Conservation (phyloP, 2,888 invertebrate genomes). For the Imbricaverruca yamaguchii region DNA sequence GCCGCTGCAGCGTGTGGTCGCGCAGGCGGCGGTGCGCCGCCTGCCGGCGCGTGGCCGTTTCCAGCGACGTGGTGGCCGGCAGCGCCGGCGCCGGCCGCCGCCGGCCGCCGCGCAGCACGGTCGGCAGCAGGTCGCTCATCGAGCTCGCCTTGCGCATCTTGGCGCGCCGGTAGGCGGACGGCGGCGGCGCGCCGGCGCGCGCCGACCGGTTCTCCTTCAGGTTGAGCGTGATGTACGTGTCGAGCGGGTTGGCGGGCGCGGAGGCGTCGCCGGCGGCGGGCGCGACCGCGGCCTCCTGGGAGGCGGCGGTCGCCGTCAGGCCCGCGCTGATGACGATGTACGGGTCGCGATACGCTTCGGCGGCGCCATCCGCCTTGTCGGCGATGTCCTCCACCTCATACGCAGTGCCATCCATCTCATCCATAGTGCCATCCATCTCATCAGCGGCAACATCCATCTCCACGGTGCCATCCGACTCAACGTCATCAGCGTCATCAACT, state of each 20-base stretch:
- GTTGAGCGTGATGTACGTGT: slow-evolving; percentile 14
- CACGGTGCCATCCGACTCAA: no score
- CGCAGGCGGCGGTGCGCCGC: slow-evolving; percentile 16
- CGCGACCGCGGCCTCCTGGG: no score
- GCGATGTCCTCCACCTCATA: neutral
- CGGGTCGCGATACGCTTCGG: neutral
- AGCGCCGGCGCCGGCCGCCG: neutral
- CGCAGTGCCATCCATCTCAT: neutral
- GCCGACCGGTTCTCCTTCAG: slow-evolving; percentile 12
- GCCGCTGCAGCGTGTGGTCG: neutral
- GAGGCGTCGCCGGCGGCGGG: neutral
- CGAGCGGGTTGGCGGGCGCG: neutral
- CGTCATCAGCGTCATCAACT: no score
- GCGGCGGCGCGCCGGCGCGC: neutral
- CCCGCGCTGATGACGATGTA: no score
- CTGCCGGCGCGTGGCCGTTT: slow-evolving; percentile 1
- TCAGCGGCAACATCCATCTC: no score
- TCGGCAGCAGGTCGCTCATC: neutral
- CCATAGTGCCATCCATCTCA: neutral
- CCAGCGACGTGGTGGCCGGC: neutral
- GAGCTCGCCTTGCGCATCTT: slow-evolving; percentile 1
- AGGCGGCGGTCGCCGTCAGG: no score
- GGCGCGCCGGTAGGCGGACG: neutral
- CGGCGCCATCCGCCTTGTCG: neutral
- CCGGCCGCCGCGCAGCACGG: neutral